A percentile compares a stretch with the other conserved stretches of the same genome.
phyloP scores from a whole-genome alignment of 2,888 invertebrate genomes.

The Lordiphosa fenestrarum region DNA sequence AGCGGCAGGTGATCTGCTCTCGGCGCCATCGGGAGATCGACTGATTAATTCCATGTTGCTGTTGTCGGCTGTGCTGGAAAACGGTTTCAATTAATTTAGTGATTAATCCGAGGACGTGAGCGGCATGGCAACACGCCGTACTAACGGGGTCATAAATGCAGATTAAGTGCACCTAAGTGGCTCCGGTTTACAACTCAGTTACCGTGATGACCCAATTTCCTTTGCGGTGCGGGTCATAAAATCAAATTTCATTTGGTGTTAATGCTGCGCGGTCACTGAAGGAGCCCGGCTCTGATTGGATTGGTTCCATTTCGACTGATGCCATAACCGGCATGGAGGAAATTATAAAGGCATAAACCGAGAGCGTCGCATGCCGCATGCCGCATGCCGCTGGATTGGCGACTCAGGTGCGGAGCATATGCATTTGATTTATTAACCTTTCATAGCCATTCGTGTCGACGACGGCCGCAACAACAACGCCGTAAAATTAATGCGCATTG shows the following conservation, averaged over 20 bases:
- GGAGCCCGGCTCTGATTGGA: constrained; percentile 58
- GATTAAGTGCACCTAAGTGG: constrained; percentile 44
- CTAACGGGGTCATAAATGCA: constrained; percentile 66
- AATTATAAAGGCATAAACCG: constrained; percentile 69
- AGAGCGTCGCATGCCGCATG: constrained; percentile 31
- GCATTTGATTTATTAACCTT: constrained; percentile 76
- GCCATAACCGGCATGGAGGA: constrained; percentile 69
- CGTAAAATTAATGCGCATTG: constrained; percentile 72
- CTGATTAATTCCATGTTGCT: constrained; percentile 67
- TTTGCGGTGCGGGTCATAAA: constrained; percentile 38
- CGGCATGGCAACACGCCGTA: constrained; percentile 32
- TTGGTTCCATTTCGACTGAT: constrained; percentile 7
- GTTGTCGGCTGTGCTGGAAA: constrained; percentile 67
- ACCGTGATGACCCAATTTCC: constrained; percentile 59
- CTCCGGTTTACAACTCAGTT: constrained; percentile 45
- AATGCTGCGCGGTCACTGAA: constrained; percentile 58
- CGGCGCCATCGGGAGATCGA: constrained; percentile 31
- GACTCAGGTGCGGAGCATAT: constrained; percentile 68
- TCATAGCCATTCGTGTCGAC: constrained; percentile 75
- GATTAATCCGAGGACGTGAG: constrained; percentile 70
- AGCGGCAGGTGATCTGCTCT: constrained; percentile 20
- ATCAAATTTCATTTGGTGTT: constrained; percentile 64
- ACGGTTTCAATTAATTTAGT: constrained; percentile 74
- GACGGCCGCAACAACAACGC: constrained; percentile 58
- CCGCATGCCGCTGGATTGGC: constrained; percentile 18